These are phyloP conservation scores for Conger conger DNA, from an alignment of 2,113 vertebrate species.

Conservation along the genomic window DNA sequence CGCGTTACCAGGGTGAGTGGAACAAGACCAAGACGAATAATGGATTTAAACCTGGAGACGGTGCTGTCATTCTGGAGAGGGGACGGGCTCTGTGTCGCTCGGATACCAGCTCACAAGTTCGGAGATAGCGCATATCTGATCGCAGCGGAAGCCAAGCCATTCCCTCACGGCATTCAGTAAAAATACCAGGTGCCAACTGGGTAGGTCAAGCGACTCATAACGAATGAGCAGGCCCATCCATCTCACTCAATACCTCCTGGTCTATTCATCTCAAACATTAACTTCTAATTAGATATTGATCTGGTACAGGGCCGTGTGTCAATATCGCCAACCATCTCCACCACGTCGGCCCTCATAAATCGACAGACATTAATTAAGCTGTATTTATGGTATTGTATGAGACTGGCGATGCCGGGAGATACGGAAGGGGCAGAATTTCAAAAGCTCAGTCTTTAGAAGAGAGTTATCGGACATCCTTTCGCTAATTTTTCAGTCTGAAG, in stretches of 20 bases:
- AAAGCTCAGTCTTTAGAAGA: neutral
- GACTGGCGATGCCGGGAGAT: neutral
- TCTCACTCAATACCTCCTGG: neutral
- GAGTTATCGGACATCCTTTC: neutral
- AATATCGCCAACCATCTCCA: neutral
- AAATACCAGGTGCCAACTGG: neutral
- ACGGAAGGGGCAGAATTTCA: neutral
- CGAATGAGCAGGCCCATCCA: neutral
- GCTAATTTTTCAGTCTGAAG: neutral
- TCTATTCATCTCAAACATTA: constrained; percentile 27
- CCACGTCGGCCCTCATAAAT: neutral
- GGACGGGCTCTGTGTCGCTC: neutral
- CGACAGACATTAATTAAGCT: neutral
- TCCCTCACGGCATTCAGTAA: neutral
- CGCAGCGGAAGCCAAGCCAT: neutral
- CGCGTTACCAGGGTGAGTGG: neutral
- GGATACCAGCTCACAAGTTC: too few species aligned
- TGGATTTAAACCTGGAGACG: neutral
- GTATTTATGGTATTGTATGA: neutral
- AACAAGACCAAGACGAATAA: neutral
- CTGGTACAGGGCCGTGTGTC: neutral
- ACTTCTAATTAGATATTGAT: constrained; percentile 37
- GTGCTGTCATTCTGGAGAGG: neutral
- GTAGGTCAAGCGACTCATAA: neutral
- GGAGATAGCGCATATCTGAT: too few species aligned